Percentiles rank a stretch among this genome's conserved stretches.
phyloP scores from a whole-genome alignment of 2,888 invertebrate species.

The Tridacna gigas region DNA sequence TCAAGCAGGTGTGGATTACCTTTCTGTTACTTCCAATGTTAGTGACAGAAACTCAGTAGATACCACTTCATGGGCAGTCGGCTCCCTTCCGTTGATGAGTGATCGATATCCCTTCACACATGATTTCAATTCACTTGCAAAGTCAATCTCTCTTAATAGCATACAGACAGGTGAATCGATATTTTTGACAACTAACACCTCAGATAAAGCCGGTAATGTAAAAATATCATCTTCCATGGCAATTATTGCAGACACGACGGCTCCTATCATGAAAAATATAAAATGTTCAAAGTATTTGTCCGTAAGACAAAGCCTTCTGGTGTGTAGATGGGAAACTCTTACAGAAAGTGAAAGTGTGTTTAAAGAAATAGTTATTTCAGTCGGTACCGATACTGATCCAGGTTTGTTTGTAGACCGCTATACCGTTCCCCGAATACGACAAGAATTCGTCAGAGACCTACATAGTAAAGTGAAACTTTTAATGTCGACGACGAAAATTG shows the following conservation, averaged over 20 bases:
- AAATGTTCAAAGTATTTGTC: conserved; percentile 65
- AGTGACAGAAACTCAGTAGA: conserved; percentile 52
- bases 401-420: conserved; percentile 44
- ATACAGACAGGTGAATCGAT: conserved; percentile 56
- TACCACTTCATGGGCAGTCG: conserved; percentile 42
- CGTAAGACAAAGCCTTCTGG: conserved; percentile 44
- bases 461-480: conserved; percentile 15
- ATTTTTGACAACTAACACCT: conserved; percentile 56
- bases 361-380: conserved; percentile 49
- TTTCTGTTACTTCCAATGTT: conserved; percentile 51
- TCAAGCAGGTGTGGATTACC: conserved; percentile 51
- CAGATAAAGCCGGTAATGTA: conserved; percentile 66
- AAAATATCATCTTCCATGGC: conserved; percentile 53
- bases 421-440: conserved; percentile 29
- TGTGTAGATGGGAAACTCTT: conserved; percentile 61
- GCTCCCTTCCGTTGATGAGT: conserved; percentile 39
- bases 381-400: conserved; percentile 47
- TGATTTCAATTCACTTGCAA: conserved; percentile 39
- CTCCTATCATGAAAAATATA: conserved; percentile 58
- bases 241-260: conserved; percentile 62
- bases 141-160: conserved; percentile 35
- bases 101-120: conserved; percentile 44
- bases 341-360: conserved; percentile 68
- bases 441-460: conserved; percentile 42
- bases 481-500: conserved; percentile 37